phyloP scores from a whole-genome alignment of 2,888 invertebrate species.

The Drosophila robusta region DNA sequence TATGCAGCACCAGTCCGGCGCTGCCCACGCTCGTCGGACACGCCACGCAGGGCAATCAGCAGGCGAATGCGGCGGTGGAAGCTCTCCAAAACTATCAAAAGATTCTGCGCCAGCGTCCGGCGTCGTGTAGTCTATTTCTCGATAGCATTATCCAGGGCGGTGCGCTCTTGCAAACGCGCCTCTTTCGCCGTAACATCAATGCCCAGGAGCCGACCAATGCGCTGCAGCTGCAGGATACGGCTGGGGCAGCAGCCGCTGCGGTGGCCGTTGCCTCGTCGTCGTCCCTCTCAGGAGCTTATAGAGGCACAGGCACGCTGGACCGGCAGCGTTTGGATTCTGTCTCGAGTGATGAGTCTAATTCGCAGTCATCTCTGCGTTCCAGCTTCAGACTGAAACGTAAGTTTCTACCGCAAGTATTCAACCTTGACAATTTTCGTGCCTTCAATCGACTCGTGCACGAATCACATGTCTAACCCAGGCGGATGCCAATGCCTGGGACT shows the following conservation, averaged over 20 bases:
- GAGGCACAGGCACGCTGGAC: slow-evolving; percentile 70
- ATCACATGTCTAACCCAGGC: slow-evolving; percentile 92
- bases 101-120: slow-evolving; percentile 92
- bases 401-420: slow-evolving; percentile 85
- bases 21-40: slow-evolving; percentile 93
- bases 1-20: slow-evolving; percentile 93
- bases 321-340: slow-evolving; percentile 85
- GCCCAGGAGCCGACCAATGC: slow-evolving; percentile 71
- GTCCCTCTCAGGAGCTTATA: slow-evolving; percentile 4
- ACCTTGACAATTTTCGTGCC: slow-evolving; percentile 86
- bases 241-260: slow-evolving; percentile 38
- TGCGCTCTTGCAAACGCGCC: slow-evolving; percentile 83
- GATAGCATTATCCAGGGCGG: slow-evolving; percentile 90
- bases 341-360: slow-evolving; percentile 85
- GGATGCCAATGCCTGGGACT: slow-evolving; percentile 95
- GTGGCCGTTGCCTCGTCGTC: slow-evolving; percentile 15
- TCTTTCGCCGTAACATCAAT: slow-evolving; percentile 84
- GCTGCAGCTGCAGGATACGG: slow-evolving; percentile 56
- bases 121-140: slow-evolving; percentile 93
- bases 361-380: slow-evolving; percentile 82
- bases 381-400: slow-evolving; percentile 83
- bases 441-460: slow-evolving; percentile 91
- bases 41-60: slow-evolving; percentile 91
- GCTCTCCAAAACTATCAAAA: slow-evolving; percentile 92
- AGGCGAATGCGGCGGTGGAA: slow-evolving; percentile 93